Base-by-base conservation (phyloP, 2,888 invertebrate species). In the Drosophila picticornis region DNA sequence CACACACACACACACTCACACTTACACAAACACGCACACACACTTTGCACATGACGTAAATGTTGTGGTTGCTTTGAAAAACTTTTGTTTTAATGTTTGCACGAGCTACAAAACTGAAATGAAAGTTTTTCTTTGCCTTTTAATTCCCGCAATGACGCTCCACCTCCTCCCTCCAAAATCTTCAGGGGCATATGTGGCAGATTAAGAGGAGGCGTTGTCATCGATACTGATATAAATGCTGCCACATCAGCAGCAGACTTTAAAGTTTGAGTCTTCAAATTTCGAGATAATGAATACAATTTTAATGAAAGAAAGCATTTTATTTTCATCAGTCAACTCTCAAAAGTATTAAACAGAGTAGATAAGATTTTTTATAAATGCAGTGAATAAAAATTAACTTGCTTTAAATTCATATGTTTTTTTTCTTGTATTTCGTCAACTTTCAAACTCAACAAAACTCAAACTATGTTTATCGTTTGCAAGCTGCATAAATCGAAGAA, bases 11-110 rank as follows among this genome's bases (percentile, higher is more conserved):
- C n/a, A 40, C n/a, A 16, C 34, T 13, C 34, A 36, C 13, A 19
- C 38, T 29, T 32, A 65, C 62, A 68, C 64, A 75, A 75, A 63
- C 72, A 63, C 66, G 51, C 77, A 61, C 78, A 69, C 75, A 68
- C 81, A 76, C 78, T 69, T 70, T 66, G 68, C 77, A 77, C 75
- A 85, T 79, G 88, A 83, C 88, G 84, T 79, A 65, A 81, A 77
- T 84, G 80, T 83, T 88, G 88, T 65, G 87, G 81, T 77, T 76
- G 81, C 88, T 90, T 85, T 90, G 83, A 81, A 89, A 89, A 85
- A 89, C 82, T 89, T 85, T 85, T 34, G 73, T 80, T 88, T 88
- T 84, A 87, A 86, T 84, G 80, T 77, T 66, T 75, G 70, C 69
- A 16, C 50, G 48, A 57, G 64, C 65, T 65, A 73, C 77, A 69